These are phyloP conservation scores for Nycticorax nycticorax DNA, from an alignment of 2,113 vertebrate genomes.

Conservation along the genomic window DNA sequence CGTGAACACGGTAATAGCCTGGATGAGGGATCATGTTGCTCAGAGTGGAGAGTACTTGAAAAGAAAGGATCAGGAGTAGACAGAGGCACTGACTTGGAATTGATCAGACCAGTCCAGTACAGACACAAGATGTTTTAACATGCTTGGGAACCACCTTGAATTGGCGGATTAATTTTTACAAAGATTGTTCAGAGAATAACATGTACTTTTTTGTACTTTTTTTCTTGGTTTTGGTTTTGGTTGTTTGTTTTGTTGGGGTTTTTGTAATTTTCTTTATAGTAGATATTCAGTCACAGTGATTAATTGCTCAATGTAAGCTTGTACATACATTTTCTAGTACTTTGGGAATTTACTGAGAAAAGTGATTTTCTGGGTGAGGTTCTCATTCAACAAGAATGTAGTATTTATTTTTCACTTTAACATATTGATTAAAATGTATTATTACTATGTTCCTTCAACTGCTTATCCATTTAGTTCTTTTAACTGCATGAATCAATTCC, in stretches of 20 bases:
- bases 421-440: neutral
- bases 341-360: neutral
- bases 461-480: neutral
- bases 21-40: neutral
- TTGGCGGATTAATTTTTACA: neutral
- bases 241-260: neutral
- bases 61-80: neutral
- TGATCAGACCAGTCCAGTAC: neutral
- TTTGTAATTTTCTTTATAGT: neutral
- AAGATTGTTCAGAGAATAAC: neutral
- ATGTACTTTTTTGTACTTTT: rapidly evolving
- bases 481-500: neutral
- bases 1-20: neutral
- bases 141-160: neutral
- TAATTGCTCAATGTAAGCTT: neutral
- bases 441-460: neutral
- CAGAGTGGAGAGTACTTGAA: neutral
- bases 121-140: neutral
- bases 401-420: neutral
- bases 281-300: neutral
- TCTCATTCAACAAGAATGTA: neutral
- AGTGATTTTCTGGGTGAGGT: neutral
- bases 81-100: neutral
- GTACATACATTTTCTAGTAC: neutral
- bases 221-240: neutral